Conservation (phyloP, 2,888 invertebrate species). For the Melanostoma mellinum region DNA sequence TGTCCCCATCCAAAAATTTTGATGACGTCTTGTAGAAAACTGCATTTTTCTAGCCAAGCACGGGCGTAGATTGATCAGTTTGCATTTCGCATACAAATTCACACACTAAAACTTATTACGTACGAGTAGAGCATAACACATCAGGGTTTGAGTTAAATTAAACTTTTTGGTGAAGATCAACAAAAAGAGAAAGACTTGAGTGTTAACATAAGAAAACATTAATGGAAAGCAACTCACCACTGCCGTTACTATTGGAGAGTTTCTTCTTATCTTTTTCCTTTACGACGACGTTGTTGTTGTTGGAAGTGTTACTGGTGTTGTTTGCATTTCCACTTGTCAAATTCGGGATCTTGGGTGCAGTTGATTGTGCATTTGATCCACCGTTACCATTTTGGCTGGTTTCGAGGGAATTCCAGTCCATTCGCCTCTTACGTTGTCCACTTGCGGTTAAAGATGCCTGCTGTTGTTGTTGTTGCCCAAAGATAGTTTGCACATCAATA, state of each 20-base stretch:
- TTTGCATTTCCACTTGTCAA: constrained; percentile 40
- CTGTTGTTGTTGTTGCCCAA: constrained; percentile 63
- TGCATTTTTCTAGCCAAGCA: too few relatives aligned
- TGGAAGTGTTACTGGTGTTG: constrained; percentile 19
- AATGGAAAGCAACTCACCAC: constrained; percentile 74
- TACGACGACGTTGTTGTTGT: constrained; percentile 66
- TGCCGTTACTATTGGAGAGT: constrained; percentile 72
- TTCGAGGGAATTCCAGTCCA: constrained; percentile 82
- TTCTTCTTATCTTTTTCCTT: constrained; percentile 81
- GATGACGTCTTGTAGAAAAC: too few relatives aligned
- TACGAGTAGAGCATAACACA: too few relatives aligned
- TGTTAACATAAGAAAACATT: not conserved
- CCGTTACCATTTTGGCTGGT: constrained; percentile 80
- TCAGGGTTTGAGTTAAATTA: too few relatives aligned
- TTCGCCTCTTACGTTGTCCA: constrained; percentile 82
- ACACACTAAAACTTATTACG: too few relatives aligned
- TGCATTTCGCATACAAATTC: too few relatives aligned
- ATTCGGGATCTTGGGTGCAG: constrained; percentile 63
- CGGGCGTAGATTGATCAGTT: too few relatives aligned
- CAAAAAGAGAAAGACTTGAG: too few relatives aligned
- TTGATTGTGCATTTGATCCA: constrained; percentile 49
- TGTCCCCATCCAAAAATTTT: too few relatives aligned
- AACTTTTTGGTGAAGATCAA: not conserved
- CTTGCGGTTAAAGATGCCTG: constrained; percentile 74
- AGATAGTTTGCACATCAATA: constrained; percentile 81